phyloP scores from a whole-genome alignment of 1,140 invertebrate genomes.

The Drosophila pseudoobscura region DNA sequence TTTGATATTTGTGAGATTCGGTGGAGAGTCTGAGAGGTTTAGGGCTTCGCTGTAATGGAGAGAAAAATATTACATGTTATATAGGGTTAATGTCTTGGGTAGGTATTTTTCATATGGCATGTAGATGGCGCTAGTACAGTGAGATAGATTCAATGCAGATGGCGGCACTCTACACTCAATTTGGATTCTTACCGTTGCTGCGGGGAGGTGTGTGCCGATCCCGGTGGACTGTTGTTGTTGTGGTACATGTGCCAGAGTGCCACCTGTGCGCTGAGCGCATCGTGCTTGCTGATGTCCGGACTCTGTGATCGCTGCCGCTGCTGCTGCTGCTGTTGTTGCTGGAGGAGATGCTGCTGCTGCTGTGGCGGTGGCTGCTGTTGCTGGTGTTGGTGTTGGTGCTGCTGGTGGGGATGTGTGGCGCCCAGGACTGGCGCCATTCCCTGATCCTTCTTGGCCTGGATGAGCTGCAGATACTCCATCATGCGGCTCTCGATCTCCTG shows the following conservation, averaged over 20 bases:
- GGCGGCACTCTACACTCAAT: background rate
- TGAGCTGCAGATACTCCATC: conserved; percentile 90
- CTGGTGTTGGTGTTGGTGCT: conserved; percentile 76
- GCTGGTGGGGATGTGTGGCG: conserved; percentile 83
- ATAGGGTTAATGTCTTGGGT: conserved; percentile 36
- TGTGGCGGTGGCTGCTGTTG: conserved; percentile 85
- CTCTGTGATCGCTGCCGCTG: conserved; percentile 85
- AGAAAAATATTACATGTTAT: background rate
- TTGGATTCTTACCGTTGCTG: conserved; percentile 65
- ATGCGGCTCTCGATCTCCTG: conserved; percentile 90
- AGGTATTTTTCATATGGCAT: background rate
- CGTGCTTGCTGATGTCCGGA: conserved; percentile 84
- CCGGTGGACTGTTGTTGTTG: conserved; percentile 85
- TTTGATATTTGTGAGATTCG: conserved; percentile 84
- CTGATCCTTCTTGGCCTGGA: conserved; percentile 85
- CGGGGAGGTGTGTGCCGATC: conserved; percentile 72
- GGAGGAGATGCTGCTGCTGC: conserved; percentile 84
- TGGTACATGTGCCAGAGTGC: conserved; percentile 93
- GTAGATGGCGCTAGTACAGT: background rate
- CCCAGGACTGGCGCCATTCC: conserved; percentile 47
- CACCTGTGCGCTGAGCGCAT: conserved; percentile 88
- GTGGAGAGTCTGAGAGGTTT: conserved; percentile 86
- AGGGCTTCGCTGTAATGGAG: conserved; percentile 85
- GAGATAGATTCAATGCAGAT: background rate
- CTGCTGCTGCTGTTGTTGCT: conserved; percentile 78